phyloP scores from a whole-genome alignment of 2,888 invertebrate species.

The Ectobius pallidus region DNA sequence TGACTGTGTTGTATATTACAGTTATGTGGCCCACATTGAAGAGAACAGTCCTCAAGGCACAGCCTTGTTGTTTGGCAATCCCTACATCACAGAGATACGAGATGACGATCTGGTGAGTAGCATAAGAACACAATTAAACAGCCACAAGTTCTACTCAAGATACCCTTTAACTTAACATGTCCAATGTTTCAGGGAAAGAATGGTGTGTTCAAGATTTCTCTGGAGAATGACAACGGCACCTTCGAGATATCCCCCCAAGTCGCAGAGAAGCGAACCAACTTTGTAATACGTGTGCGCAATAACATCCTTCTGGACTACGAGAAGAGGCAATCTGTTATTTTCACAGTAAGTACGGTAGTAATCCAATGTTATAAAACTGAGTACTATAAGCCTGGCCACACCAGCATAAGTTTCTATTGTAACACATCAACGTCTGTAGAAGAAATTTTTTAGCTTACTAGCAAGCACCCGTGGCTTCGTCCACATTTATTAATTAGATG shows the following conservation, averaged over 20 bases:
- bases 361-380: too few relatives aligned
- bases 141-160: too few relatives aligned
- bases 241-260: conserved; percentile 87
- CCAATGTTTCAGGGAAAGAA: conserved; percentile 77
- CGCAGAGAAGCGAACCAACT: conserved; percentile 77
- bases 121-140: too few relatives aligned
- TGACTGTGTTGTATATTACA: too few relatives aligned
- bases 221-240: conserved; percentile 82
- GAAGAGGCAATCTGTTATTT: conserved; percentile 72
- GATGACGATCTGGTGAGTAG: conserved; percentile 68
- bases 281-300: conserved; percentile 83
- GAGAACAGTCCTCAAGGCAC: conserved; percentile 86
- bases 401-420: too few relatives aligned
- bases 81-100: conserved; percentile 73
- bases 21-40: conserved; percentile 76
- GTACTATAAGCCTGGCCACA: too few relatives aligned
- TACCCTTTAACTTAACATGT: too few relatives aligned
- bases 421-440: too few relatives aligned
- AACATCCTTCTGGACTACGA: conserved; percentile 86
- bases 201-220: conserved; percentile 78
- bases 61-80: conserved; percentile 71
- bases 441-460: too few relatives aligned
- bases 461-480: too few relatives aligned
- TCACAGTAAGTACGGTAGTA: conserved; percentile 73
- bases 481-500: too few relatives aligned